These are phyloP conservation scores for Ophioderma brevispina DNA, from an alignment of 35 echinoderm and acorn worm genomes.

Conservation along the genomic window DNA sequence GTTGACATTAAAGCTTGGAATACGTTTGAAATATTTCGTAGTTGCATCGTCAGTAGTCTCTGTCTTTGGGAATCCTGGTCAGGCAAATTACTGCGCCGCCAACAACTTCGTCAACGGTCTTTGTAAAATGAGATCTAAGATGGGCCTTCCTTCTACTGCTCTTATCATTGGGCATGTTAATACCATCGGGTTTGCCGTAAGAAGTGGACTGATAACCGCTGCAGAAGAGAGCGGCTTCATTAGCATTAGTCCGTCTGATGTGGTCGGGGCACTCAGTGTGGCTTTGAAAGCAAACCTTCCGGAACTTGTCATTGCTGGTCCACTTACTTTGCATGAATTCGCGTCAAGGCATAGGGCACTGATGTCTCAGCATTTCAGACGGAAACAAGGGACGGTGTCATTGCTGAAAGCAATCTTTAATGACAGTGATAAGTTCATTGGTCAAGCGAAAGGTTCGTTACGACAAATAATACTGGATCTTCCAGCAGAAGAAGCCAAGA, in stretches of 20 bases:
- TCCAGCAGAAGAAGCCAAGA: slow-evolving; percentile 7
- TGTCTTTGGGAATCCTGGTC: slow-evolving; percentile 64
- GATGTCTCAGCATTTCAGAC: background rate
- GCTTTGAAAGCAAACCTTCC: background rate
- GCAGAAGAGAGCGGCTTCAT: slow-evolving; percentile 44
- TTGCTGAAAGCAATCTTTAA: slow-evolving; percentile 48
- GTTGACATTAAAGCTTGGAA: slow-evolving; percentile 38
- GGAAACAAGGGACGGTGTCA: slow-evolving; percentile 17
- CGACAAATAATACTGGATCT: background rate
- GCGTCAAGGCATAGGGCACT: slow-evolving; percentile 31
- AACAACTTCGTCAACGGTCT: slow-evolving; percentile 62
- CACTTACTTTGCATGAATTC: background rate
- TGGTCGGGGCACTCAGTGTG: slow-evolving; percentile 17
- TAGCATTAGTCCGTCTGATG: slow-evolving; percentile 42
- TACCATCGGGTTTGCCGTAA: slow-evolving; percentile 67
- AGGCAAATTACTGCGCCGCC: slow-evolving; percentile 68
- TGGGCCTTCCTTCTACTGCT: slow-evolving; percentile 57
- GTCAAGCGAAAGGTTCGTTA: background rate
- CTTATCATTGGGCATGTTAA: slow-evolving; percentile 37
- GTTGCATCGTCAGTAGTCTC: slow-evolving; percentile 58
- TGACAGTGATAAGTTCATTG: background rate
- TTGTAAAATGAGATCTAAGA: slow-evolving; percentile 6
- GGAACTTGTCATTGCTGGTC: slow-evolving; percentile 12
- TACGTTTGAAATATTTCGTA: slow-evolving; percentile 48
- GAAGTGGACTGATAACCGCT: slow-evolving; percentile 23